Conservation (phyloP, 2,888 invertebrate species). For the Lymantria monacha region DNA sequence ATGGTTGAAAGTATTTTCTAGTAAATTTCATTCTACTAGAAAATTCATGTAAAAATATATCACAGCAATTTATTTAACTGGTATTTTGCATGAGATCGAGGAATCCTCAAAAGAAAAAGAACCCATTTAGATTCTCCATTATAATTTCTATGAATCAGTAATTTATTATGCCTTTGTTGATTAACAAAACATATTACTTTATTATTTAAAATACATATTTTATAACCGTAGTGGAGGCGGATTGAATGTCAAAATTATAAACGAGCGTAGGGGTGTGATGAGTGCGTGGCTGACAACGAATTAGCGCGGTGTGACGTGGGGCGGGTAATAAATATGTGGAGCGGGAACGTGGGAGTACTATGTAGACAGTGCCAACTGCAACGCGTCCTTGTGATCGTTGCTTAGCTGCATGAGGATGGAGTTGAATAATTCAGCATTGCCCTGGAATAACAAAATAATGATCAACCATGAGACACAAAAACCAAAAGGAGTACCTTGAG, state of each 20-base stretch:
- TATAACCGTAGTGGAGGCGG: slow-evolving; percentile 37
- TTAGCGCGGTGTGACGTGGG: slow-evolving; percentile 28
- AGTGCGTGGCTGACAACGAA: slow-evolving; percentile 43
- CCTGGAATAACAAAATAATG: slow-evolving; percentile 71
- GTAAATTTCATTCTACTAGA: slow-evolving; percentile 45
- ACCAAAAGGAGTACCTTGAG: too few relatives aligned
- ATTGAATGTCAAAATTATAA: slow-evolving; percentile 25
- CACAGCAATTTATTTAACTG: slow-evolving; percentile 74
- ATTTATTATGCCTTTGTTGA: slow-evolving; percentile 18
- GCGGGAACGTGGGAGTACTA: slow-evolving; percentile 37
- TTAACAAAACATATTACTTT: background rate
- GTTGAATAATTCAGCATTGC: slow-evolving; percentile 89
- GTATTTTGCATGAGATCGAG: slow-evolving; percentile 38
- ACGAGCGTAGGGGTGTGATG: slow-evolving; percentile 32
- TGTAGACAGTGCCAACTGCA: slow-evolving; percentile 87
- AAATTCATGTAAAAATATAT: slow-evolving; percentile 75
- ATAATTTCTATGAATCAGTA: slow-evolving; percentile 48
- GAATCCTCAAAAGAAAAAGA: slow-evolving; percentile 34
- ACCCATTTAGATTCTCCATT: slow-evolving; percentile 38
- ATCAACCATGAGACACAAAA: too few relatives aligned
- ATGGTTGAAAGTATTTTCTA: slow-evolving; percentile 43
- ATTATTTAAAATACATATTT: slow-evolving; percentile 22
- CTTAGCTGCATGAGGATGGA: slow-evolving; percentile 89
- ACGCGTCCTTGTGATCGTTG: slow-evolving; percentile 91
- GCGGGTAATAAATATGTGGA: slow-evolving; percentile 19